phyloP scores from a whole-genome alignment of 1,140 invertebrate species.

The Chironomus striatipennis region DNA sequence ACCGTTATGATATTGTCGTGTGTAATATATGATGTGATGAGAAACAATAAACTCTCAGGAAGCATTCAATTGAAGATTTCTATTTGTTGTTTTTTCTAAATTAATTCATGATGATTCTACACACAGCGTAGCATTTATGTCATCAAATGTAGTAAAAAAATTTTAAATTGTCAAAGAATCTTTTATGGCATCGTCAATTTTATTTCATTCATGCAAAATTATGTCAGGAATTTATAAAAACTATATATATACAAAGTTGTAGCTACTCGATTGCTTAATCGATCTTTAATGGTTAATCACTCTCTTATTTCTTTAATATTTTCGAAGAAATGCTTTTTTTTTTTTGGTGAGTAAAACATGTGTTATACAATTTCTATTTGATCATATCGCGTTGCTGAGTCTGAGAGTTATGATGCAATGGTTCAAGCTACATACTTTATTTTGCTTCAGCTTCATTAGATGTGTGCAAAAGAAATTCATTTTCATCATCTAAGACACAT shows the following conservation, averaged over 20 bases:
- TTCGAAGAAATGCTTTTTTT: neutral
- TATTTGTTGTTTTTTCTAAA: neutral
- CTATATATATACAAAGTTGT: neutral
- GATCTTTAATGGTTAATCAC: neutral
- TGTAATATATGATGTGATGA: too few relatives aligned
- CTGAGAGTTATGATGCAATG: constrained; percentile 5
- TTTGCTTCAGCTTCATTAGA: neutral
- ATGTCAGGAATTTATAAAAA: neutral
- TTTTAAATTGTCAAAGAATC: too few relatives aligned
- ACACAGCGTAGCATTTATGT: neutral
- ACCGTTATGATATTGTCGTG: too few relatives aligned
- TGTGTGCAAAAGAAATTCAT: neutral
- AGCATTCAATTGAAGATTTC: constrained; percentile 2
- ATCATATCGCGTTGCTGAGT: constrained; percentile 4
- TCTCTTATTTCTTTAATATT: neutral
- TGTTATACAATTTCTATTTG: neutral
- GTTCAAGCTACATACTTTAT: neutral
- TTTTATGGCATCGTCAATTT: too few relatives aligned
- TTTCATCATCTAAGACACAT: neutral
- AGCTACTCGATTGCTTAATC: neutral
- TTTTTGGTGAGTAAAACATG: neutral
- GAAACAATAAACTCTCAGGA: neutral
- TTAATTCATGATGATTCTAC: constrained; percentile 13
- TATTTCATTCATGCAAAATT: too few relatives aligned
- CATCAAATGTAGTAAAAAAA: too few relatives aligned